Base-by-base conservation (phyloP, 23 tunicate species). In the Trididemnum miniatum region DNA sequence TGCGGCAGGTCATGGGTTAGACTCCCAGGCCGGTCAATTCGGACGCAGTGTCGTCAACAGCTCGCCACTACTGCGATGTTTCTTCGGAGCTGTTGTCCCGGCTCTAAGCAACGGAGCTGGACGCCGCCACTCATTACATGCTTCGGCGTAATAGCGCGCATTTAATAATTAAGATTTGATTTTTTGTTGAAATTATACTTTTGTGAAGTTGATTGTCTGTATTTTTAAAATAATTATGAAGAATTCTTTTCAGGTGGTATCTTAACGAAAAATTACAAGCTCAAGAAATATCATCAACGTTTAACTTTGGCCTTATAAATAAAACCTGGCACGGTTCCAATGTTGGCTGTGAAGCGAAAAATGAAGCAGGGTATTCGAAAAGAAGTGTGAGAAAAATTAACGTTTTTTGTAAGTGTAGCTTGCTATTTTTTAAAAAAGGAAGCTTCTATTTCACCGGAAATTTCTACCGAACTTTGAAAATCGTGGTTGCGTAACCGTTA, bases 331-430 rank as follows among this genome's bases (percentile, higher is more conserved):
- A 80, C 49, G 72, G 66, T 4, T 57, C 51, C 36, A 1, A 22
- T 7, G 40, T 93, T n/a, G 91, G 87, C 22, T 93, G 98, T 62
- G 77, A 63, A 33, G 93, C 93, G 35, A 29, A n/a, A 12, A 93
- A 88, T 40, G 87, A 63, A 31, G 98, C 88, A 3, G 98, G 98
- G 4, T 64, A 35, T 50, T 93, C 98, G 20, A 65, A 80, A 76
- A 51, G 59, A 35, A 65, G 37, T 34, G 82, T 39, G 23, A 20
- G 24, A 26, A 44, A 51, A 24, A 22, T 93, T 12, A 60, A 80
- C 28, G 93, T 93, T 65, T 63, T 83, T 65, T 93, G 98, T 93
- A 75, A 93, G 98, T 85, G 5, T 67, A n/a, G n/a, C n/a, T n/a
- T n/a, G n/a, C n/a, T n/a, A n/a, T n/a, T n/a, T n/a, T n/a, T n/a